A percentile compares a stretch with the other conserved stretches of the same genome.
Evolutionary conservation across 1,140 invertebrate species (phyloP).

Genomic region (Drosophila gunungcola): DNA sequence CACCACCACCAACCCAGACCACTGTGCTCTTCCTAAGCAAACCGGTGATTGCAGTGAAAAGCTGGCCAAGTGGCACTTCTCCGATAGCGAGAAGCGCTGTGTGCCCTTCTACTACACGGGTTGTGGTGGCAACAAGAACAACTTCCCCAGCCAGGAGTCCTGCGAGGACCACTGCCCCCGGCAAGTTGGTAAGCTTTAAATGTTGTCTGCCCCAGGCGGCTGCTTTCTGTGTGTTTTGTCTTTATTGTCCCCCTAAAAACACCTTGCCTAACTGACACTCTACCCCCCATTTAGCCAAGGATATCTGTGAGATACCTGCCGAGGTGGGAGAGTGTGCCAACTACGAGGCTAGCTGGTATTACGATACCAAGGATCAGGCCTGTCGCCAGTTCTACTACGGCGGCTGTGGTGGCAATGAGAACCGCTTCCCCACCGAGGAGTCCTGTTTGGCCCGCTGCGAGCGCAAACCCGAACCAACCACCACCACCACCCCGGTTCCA

Average conservation of each 20-base stretch:
- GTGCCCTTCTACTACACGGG: conserved; percentile 98
- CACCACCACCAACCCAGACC: conserved; percentile 86
- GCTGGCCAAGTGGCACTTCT: conserved; percentile 94
- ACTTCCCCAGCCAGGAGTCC: conserved; percentile 90
- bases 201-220: conserved; percentile 51
- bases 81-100: conserved; percentile 93
- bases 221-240: conserved; percentile 69
- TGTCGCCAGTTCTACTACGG: conserved; percentile 93
- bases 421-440: conserved; percentile 90
- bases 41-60: conserved; percentile 93
- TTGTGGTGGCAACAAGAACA: conserved; percentile 95
- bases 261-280: conserved; percentile 17
- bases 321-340: conserved; percentile 91
- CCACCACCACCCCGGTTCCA: conserved; percentile 61
- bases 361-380: conserved; percentile 89
- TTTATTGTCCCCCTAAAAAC: neutral
- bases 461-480: conserved; percentile 68
- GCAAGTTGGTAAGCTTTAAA: conserved; percentile 89
- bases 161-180: conserved; percentile 93
- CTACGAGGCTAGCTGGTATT: conserved; percentile 93
- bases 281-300: conserved; percentile 79
- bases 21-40: conserved; percentile 91
- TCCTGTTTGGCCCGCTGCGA: conserved; percentile 89
- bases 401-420: conserved; percentile 92
- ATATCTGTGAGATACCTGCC: conserved; percentile 91